Conservation (phyloP, 2,113 vertebrate species). For the Phyllostomus hastatus region DNA sequence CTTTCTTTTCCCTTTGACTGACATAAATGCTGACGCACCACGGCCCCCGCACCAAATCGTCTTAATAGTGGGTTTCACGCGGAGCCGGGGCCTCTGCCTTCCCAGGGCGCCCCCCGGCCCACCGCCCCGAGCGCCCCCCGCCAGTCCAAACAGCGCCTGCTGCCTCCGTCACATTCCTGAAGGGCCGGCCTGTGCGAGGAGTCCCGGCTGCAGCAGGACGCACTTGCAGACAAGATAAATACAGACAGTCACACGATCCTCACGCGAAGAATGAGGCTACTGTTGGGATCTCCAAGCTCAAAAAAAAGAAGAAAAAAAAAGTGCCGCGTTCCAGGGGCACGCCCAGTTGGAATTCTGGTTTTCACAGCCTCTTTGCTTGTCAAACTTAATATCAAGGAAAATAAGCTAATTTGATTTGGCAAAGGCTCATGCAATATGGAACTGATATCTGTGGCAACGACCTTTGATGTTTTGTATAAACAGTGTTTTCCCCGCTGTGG, state of each 20-base stretch:
- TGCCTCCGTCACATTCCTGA: constrained; percentile 66
- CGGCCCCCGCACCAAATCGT: not conserved
- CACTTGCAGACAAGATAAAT: constrained; percentile 84
- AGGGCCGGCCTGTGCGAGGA: constrained; percentile 70
- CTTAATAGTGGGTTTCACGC: constrained; percentile 67
- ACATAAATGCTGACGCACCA: constrained; percentile 43
- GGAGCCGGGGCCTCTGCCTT: constrained; percentile 46
- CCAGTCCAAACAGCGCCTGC: constrained; percentile 73
- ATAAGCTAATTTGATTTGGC: constrained; percentile 87
- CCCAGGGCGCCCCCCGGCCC: constrained; percentile 42
- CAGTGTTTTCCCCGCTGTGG: constrained; percentile 78
- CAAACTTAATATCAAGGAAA: constrained; percentile 87
- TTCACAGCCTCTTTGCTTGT: constrained; percentile 85
- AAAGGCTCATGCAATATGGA: constrained; percentile 77
- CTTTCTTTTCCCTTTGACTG: constrained; percentile 37
- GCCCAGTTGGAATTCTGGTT: constrained; percentile 84
- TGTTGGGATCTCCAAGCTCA: constrained; percentile 74
- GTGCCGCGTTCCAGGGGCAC: constrained; percentile 74
- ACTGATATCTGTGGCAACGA: constrained; percentile 79
- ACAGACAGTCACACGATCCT: constrained; percentile 75
- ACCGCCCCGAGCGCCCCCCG: constrained; percentile 38
- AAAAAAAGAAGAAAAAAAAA: not conserved
- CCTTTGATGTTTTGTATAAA: constrained; percentile 84
- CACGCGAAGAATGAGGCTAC: constrained; percentile 78
- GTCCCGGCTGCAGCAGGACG: constrained; percentile 63